Conservation (phyloP, 2,797 vertebrate genomes). For the Chelonia mydas region DNA sequence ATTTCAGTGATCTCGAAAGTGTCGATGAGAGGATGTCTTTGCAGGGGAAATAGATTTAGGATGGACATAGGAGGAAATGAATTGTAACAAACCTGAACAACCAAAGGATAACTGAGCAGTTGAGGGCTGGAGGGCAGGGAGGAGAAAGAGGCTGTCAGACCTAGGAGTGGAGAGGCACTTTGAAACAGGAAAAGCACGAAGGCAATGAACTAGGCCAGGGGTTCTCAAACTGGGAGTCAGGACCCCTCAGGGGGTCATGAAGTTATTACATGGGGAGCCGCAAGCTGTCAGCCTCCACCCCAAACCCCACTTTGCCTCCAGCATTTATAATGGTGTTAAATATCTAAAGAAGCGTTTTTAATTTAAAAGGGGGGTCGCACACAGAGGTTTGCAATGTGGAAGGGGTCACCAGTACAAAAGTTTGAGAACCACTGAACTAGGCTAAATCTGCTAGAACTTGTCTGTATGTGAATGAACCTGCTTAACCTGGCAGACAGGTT, state of each 20-base stretch:
- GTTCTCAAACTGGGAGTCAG: no score
- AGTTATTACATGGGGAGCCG: no score
- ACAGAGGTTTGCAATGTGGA: no score
- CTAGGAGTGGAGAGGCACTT: not conserved
- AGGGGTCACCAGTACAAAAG: no score
- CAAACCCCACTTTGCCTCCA: no score
- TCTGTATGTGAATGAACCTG: not conserved
- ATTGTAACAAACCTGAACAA: slow-evolving; percentile 26
- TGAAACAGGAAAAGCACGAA: not conserved
- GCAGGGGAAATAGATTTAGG: slow-evolving; percentile 9
- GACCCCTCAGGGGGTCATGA: no score
- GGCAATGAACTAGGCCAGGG: not conserved
- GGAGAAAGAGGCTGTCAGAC: not conserved
- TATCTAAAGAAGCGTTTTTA: no score
- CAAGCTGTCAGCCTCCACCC: no score
- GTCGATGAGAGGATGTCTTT: not conserved
- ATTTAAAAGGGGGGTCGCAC: no score
- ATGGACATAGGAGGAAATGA: not conserved
- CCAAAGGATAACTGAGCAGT: not conserved
- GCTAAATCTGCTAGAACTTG: not conserved
- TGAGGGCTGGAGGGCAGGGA: not conserved
- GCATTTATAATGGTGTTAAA: no score
- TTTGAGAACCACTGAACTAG: not conserved
- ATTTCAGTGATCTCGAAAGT: not conserved
- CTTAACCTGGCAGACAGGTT: not conserved